Percentiles rank a stretch among this genome's conserved stretches.
Evolutionary conservation across 2,888 invertebrate genomes (phyloP).

Genomic region (Rotaria macrura): DNA sequence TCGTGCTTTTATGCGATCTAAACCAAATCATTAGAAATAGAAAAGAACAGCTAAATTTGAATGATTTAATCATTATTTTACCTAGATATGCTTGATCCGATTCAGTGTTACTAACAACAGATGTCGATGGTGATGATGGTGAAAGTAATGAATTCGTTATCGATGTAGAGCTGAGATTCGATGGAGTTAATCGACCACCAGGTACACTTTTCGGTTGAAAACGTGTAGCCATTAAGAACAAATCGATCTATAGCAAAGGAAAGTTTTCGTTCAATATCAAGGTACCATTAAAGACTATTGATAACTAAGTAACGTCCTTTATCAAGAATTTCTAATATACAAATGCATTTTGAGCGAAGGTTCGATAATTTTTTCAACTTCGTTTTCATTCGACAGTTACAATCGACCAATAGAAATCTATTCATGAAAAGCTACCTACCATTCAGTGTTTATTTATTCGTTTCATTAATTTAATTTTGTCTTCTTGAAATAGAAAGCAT

Average conservation of each 20-base stretch:
- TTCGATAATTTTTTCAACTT: background rate
- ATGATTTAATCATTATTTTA: background rate
- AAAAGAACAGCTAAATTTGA: background rate
- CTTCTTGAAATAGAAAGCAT: background rate
- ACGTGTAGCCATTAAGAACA: background rate
- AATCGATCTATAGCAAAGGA: too few relatives aligned
- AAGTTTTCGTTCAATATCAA: too few relatives aligned
- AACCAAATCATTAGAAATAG: background rate
- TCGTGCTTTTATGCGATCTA: background rate
- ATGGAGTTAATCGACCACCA: background rate
- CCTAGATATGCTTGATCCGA: background rate
- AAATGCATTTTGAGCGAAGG: slow-evolving; percentile 2
- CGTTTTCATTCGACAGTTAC: background rate
- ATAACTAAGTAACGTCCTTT: background rate
- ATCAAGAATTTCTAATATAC: background rate
- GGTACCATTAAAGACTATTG: background rate
- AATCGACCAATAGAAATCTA: background rate
- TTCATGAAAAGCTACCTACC: too few relatives aligned
- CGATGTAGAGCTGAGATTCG: background rate
- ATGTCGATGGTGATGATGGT: background rate
- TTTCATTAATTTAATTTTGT: background rate
- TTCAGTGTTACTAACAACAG: background rate
- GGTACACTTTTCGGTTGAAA: background rate
- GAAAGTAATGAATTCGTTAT: too few relatives aligned
- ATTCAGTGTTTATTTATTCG: background rate